Evolutionary conservation across 2,888 invertebrate species (phyloP).

Genomic region (Anthrax anthrax): DNA sequence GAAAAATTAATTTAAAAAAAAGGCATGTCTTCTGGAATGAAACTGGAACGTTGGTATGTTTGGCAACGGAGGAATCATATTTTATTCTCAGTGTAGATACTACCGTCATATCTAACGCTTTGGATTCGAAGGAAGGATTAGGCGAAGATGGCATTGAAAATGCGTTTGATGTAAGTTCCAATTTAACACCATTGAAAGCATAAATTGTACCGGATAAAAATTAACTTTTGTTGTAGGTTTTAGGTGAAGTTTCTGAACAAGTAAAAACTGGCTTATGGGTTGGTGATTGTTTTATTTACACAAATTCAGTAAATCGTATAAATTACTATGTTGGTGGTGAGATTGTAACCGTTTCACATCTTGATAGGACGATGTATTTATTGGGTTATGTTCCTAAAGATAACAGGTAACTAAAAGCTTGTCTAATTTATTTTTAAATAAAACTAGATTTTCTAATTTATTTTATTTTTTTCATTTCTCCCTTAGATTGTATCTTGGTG

Average conservation of each 20-base stretch:
- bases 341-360: slow-evolving; percentile 93
- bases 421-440: not conserved
- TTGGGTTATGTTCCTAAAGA: slow-evolving; percentile 93
- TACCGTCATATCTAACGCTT: slow-evolving; percentile 61
- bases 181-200: too few species aligned
- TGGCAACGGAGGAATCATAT: slow-evolving; percentile 91
- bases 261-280: slow-evolving; percentile 96
- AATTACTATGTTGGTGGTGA: slow-evolving; percentile 99
- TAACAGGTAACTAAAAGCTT: slow-evolving; percentile 47
- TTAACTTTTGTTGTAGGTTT: slow-evolving; percentile 39
- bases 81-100: slow-evolving; percentile 83
- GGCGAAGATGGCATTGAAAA: slow-evolving; percentile 90
- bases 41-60: slow-evolving; percentile 79
- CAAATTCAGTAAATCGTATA: slow-evolving; percentile 90
- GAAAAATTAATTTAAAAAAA: not conserved
- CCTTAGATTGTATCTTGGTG: slow-evolving; percentile 76
- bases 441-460: not conserved
- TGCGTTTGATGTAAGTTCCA: slow-evolving; percentile 75
- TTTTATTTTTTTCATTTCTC: not conserved
- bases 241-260: slow-evolving; percentile 76
- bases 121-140: slow-evolving; percentile 59
- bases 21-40: slow-evolving; percentile 94
- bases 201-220: too few species aligned
- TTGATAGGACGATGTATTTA: slow-evolving; percentile 94
- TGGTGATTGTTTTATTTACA: slow-evolving; percentile 99